A percentile compares a stretch with the other conserved stretches of the same genome.
phyloP scores from a whole-genome alignment of 2,113 vertebrate species.

The Crypturellus undulatus region DNA sequence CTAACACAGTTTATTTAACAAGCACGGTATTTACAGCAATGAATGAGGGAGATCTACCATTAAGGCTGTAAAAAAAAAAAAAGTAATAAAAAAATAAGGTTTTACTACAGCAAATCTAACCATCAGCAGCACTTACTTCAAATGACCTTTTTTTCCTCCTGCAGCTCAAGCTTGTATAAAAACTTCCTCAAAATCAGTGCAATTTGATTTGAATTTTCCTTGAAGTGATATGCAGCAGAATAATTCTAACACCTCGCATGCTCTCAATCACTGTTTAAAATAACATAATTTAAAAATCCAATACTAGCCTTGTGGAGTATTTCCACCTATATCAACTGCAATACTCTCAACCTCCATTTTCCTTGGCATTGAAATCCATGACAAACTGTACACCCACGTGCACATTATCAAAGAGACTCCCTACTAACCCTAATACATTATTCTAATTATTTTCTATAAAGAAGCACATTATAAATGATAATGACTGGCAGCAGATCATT shows the following conservation, averaged over 20 bases:
- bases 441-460: conserved; percentile 47
- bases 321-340: neutral
- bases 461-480: conserved; percentile 15
- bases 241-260: conserved; percentile 34
- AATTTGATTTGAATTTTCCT: too few relatives aligned
- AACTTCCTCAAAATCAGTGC: conserved; percentile 36
- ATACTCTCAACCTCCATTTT: neutral
- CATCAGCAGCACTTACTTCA: neutral
- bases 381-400: neutral
- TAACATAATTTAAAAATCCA: conserved; percentile 57
- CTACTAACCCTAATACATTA: conserved; percentile 14
- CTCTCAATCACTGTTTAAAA: conserved; percentile 54
- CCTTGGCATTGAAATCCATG: neutral
- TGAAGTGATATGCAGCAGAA: conserved; percentile 60
- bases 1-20: neutral
- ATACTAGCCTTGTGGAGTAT: conserved; percentile 5
- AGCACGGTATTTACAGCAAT: neutral
- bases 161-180: conserved; percentile 28
- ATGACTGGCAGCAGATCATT: conserved; percentile 43
- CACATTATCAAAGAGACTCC: neutral
- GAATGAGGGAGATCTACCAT: neutral
- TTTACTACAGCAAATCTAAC: neutral
- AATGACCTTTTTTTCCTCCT: neutral
- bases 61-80: neutral
- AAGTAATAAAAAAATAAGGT: neutral